phyloP scores from a whole-genome alignment of 2,113 vertebrate species.

The Passerina amoena region DNA sequence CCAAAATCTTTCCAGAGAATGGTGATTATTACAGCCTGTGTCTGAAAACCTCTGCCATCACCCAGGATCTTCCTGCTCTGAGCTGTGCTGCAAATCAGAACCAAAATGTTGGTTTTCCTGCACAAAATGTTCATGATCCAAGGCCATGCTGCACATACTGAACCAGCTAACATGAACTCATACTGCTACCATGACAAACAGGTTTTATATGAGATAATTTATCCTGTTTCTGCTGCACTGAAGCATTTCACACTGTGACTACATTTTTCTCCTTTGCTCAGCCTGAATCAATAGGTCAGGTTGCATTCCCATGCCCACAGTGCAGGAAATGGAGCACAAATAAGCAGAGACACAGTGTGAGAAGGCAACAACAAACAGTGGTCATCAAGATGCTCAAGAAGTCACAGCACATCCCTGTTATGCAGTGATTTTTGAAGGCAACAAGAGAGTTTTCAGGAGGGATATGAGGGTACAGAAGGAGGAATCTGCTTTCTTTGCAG shows the following conservation, averaged over 20 bases:
- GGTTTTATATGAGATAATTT: not conserved
- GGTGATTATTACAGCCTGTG: not conserved
- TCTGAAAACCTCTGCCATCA: not conserved
- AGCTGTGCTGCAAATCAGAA: not conserved
- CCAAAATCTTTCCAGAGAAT: not conserved
- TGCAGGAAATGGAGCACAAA: not conserved
- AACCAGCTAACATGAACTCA: not conserved
- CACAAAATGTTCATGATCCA: not conserved
- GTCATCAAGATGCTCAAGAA: not conserved
- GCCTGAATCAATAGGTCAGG: not conserved
- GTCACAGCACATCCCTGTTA: not conserved
- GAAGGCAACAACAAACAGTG: not conserved
- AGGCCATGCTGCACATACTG: not conserved
- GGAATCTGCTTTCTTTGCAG: not conserved
- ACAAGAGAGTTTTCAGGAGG: not conserved
- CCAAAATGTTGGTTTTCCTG: not conserved
- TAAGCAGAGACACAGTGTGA: not conserved
- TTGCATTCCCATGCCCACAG: not conserved
- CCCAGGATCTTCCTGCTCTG: not conserved
- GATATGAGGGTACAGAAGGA: not conserved
- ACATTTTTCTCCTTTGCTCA: not conserved
- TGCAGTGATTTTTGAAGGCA: not conserved
- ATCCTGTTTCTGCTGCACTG: not conserved
- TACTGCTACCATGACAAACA: not conserved
- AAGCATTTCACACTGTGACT: not conserved